phyloP scores from a whole-genome alignment of 2,797 vertebrate species.

The Hemibagrus guttatus region DNA sequence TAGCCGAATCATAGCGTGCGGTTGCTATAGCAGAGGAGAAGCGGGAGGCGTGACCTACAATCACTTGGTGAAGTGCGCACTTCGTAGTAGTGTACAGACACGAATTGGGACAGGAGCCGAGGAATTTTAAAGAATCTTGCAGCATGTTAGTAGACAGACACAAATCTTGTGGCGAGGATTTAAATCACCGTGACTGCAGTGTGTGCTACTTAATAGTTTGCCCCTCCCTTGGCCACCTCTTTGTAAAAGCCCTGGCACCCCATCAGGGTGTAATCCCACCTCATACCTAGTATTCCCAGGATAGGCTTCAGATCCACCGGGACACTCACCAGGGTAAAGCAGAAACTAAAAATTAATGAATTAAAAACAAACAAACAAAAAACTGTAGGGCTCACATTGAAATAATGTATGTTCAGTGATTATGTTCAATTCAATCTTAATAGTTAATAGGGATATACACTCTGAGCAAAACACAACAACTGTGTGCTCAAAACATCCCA shows the following conservation, averaged over 20 bases:
- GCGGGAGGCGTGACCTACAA: neutral
- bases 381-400: too few relatives aligned
- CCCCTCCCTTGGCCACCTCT: neutral
- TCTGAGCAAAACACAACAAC: neutral
- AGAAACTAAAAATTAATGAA: too few relatives aligned
- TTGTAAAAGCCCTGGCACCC: neutral
- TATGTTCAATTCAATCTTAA: neutral
- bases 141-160: neutral
- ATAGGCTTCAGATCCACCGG: neutral
- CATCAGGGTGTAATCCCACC: neutral
- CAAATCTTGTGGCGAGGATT: neutral
- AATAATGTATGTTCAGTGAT: too few relatives aligned
- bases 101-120: neutral
- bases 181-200: neutral
- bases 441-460: neutral
- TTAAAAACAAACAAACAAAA: too few relatives aligned
- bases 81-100: neutral
- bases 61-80: conserved; percentile 3
- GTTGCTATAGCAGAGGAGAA: conserved; percentile 33
- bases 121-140: neutral
- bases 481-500: neutral
- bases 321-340: neutral
- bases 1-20: neutral
- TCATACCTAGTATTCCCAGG: neutral
- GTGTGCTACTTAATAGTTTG: neutral